Conservation (phyloP, 2,888 invertebrate genomes). For the Drosophila sordidula region DNA sequence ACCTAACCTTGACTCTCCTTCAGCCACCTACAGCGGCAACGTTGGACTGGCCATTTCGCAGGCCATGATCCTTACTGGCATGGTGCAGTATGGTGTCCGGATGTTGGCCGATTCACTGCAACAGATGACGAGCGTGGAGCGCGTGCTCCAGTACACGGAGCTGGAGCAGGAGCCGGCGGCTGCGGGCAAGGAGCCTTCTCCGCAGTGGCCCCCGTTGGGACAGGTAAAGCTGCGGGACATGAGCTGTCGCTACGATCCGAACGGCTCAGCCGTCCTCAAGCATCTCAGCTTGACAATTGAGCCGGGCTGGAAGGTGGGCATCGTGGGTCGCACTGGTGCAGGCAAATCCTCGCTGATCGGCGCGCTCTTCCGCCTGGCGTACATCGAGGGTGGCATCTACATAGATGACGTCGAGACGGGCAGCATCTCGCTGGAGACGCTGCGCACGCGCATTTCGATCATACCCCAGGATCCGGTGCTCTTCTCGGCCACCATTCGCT, state of each 20-base stretch:
- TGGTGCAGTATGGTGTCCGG: constrained; percentile 89
- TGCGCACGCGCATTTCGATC: constrained; percentile 86
- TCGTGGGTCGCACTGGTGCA: constrained; percentile 94
- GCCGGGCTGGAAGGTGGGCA: constrained; percentile 90
- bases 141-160: constrained; percentile 89
- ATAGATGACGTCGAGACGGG: constrained; percentile 90
- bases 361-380: constrained; percentile 91
- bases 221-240: constrained; percentile 86
- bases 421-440: constrained; percentile 85
- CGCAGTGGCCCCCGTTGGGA: constrained; percentile 90
- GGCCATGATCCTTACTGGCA: constrained; percentile 89
- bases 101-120: constrained; percentile 89
- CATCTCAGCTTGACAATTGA: constrained; percentile 89
- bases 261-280: constrained; percentile 89
- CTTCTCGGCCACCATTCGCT: constrained; percentile 87
- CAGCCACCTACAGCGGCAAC: constrained; percentile 88
- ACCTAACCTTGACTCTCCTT: background rate
- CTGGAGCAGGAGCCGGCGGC: constrained; percentile 87
- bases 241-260: constrained; percentile 87
- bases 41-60: constrained; percentile 90
- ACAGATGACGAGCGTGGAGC: constrained; percentile 91
- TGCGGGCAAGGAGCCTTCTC: constrained; percentile 86
- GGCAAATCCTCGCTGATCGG: constrained; percentile 93
- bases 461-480: constrained; percentile 87
- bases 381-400: constrained; percentile 89